Base-by-base conservation (phyloP, 2,888 invertebrate species). In the Callosobruchus maculatus region DNA sequence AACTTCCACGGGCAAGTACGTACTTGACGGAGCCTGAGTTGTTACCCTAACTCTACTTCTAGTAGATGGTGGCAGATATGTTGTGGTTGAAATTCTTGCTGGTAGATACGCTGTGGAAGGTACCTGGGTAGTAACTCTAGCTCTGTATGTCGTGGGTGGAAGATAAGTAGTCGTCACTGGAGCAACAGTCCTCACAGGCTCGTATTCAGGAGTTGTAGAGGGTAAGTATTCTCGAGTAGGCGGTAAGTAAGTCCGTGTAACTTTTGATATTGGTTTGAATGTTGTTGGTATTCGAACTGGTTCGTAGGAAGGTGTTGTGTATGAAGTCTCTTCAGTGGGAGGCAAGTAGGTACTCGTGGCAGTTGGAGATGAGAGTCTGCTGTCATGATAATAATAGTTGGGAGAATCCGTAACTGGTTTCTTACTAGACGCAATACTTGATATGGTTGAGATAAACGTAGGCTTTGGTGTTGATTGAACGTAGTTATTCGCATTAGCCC, bases 371-470 rank as follows among this genome's bases (percentile, higher is more conserved):
- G 78, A 75, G 20, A 78, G 78, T 76, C 83, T 74, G 73, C 82
- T 84, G 68, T 84, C 83, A 70, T 82, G 81, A 67, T 76, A 81
- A 66, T 80, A 80, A 75, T 81, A 80, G 18, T 74, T 69, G 49
- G 75, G 80, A 77, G 80, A 76, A 72, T 80, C 78, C 0, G 79
- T 78, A 20, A 79, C 77, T 73, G 79, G 77, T 73, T 73, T 67
- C 30, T 82, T 80, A 22, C 80, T 76, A 18, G 79, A 76, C 31
- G 81, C 78, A 21, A 85, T 78, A 72, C 89, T 85, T 70, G 86
- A 78, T 67, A 87, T 82, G 67, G 88, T 87, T 5, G 88, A 82
- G 2, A 74, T 85, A 78, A 88, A 89, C 1, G 86, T 86, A 5
- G 86, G 86, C 74, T 75, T 84, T 4, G 84, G 83, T 4, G 84